A percentile compares a stretch with the other conserved stretches of the same genome.
phyloP scores from a whole-genome alignment of 1,140 invertebrate genomes.

The Drosophila azteca region DNA sequence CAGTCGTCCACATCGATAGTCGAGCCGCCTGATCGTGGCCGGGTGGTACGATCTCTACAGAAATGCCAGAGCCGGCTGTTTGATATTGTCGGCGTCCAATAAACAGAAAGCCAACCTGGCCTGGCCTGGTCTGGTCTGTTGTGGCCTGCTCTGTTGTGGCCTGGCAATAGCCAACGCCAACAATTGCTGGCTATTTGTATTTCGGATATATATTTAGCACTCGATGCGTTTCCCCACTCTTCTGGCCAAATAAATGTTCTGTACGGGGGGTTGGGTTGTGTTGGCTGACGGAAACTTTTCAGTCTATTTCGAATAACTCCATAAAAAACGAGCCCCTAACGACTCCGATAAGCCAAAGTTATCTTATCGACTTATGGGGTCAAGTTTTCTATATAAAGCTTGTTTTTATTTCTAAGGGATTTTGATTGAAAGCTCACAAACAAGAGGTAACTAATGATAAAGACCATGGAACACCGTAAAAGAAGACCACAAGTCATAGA shows the following conservation, averaged over 20 bases:
- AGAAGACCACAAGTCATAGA: no score
- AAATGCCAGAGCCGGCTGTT: slow-evolving; percentile 16
- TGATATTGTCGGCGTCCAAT: slow-evolving; percentile 35
- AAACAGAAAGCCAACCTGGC: slow-evolving; percentile 32
- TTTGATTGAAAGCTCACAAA: neutral
- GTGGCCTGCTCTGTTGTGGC: neutral
- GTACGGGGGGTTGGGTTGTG: slow-evolving; percentile 6
- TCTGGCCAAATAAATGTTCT: slow-evolving; percentile 46
- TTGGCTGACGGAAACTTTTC: slow-evolving; percentile 10
- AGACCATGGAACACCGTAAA: no score
- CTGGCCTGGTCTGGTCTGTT: slow-evolving; percentile 11
- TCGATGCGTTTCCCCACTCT: slow-evolving; percentile 35
- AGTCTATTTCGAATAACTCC: neutral
- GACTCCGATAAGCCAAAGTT: slow-evolving; percentile 24
- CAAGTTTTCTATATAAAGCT: slow-evolving; percentile 10
- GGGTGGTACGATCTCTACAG: slow-evolving; percentile 45
- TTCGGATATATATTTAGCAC: slow-evolving; percentile 34
- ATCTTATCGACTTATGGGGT: slow-evolving; percentile 46
- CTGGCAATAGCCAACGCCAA: slow-evolving; percentile 44
- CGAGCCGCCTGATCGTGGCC: slow-evolving; percentile 23
- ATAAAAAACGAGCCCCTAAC: slow-evolving; percentile 44
- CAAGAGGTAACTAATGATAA: no score
- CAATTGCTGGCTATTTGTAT: slow-evolving; percentile 55
- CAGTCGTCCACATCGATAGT: slow-evolving; percentile 35
- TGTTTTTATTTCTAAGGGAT: neutral